Conservation (phyloP, 2,113 vertebrate species). For the Eublepharis macularius region DNA sequence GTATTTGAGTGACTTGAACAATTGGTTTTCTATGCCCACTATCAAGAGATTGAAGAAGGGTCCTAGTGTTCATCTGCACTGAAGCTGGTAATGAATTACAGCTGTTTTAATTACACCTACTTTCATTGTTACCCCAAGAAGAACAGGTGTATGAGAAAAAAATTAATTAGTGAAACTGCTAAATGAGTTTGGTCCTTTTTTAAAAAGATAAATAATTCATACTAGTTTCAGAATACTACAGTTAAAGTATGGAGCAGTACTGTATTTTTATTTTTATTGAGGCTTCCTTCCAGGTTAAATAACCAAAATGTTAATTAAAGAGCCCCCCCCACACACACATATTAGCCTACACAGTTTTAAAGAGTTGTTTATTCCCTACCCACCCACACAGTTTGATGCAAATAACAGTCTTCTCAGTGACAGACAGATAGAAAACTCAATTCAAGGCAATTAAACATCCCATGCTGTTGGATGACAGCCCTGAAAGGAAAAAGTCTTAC, state of each 20-base stretch:
- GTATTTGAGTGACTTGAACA: conserved; percentile 46
- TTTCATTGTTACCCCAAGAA: conserved; percentile 48
- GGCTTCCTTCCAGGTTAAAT: conserved; percentile 35
- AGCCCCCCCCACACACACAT: conserved; percentile 54
- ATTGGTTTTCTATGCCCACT: conserved; percentile 54
- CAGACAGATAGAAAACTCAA: background rate
- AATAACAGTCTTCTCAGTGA: background rate
- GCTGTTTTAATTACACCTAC: conserved; percentile 47
- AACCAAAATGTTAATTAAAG: conserved; percentile 58
- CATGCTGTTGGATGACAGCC: background rate
- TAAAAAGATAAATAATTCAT: background rate
- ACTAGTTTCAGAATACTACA: conserved; percentile 15
- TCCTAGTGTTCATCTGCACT: conserved; percentile 48
- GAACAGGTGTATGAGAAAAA: background rate
- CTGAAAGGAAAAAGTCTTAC: background rate
- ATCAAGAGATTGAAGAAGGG: conserved; percentile 50
- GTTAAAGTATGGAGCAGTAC: background rate
- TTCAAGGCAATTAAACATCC: background rate
- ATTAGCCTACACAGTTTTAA: background rate
- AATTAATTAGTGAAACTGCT: conserved; percentile 24
- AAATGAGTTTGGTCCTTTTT: background rate
- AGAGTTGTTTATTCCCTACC: background rate
- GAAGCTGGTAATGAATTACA: conserved; percentile 54
- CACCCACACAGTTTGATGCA: background rate
- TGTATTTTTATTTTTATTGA: background rate